Evolutionary conservation across 2,113 vertebrate genomes (phyloP).

Genomic region (Rhinolophus sinicus): DNA sequence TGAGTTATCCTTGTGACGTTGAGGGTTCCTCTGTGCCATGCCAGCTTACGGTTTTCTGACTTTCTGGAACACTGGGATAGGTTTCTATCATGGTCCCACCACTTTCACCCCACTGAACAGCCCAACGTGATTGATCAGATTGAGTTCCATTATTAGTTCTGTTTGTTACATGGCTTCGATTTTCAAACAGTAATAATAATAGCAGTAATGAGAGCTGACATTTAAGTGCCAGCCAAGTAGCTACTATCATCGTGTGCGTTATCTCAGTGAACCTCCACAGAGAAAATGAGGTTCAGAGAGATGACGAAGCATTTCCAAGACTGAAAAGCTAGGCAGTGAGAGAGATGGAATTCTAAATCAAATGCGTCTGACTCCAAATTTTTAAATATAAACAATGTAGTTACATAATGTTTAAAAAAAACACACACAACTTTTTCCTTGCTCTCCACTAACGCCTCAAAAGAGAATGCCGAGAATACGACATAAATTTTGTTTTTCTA

Average conservation of each 20-base stretch:
- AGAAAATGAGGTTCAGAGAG: neutral
- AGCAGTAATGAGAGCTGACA: neutral
- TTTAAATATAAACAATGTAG: neutral
- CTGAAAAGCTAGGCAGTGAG: neutral
- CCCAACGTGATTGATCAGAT: neutral
- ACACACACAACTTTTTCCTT: neutral
- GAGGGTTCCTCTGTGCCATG: neutral
- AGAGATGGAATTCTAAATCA: neutral
- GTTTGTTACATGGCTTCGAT: neutral
- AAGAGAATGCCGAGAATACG: neutral
- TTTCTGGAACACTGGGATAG: neutral
- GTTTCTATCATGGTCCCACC: neutral
- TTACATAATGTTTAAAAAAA: neutral
- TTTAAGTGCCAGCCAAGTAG: constrained; percentile 8
- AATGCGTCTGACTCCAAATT: neutral
- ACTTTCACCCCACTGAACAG: neutral
- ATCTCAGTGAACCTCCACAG: constrained; percentile 12
- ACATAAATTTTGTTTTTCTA: neutral
- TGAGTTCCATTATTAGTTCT: neutral
- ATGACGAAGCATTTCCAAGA: neutral
- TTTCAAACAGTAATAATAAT: neutral
- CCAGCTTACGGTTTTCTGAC: neutral
- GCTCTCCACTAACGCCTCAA: neutral
- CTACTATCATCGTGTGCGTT: neutral
- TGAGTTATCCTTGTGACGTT: neutral